Base-by-base conservation (phyloP, 1,140 invertebrate species). In the Drosophila bipectinata region DNA sequence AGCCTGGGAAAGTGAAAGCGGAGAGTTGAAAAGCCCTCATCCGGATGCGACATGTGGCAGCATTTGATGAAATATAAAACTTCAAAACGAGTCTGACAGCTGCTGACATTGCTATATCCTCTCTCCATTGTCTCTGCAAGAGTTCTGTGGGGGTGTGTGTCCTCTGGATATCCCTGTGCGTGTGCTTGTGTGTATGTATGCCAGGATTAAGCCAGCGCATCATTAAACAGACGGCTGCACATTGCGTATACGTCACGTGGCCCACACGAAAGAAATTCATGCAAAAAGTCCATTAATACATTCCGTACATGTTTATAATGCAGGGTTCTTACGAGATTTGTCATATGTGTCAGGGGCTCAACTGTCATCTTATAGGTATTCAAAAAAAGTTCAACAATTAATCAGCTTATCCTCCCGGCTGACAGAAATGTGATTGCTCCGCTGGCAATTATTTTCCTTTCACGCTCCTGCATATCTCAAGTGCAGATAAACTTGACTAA, bases 31-130 rank as follows among this genome's bases (percentile, higher is more conserved):
- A 72, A 41, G 24, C 71, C 48, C 61, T 47, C 60, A 74, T 39
- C 61, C 54, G 48, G 53, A 61, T 63, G 79, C 80, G 67, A 77
- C 81, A 80, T 80, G 77, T 80, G 72, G 59, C 77, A 61, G 60
- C 49, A 81, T 85, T 85, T 85, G 77, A 85, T 84, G 77, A 63
- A 85, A 80, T 75, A 84, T 77, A 77, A 80, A 84, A 85, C 58
- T 75, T 64, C 55, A 64, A 76, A 80, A 80, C 73, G 78, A 71
- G 52, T 45, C 48, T 72, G 78, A 81, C 78, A 80, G 78, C 78
- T 80, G 77, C 79, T 75, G 67, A 72, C 78, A 72, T 74, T 74
- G 56, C 26, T 39, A 66, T 47, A 62, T 63, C 32, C 30, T 28
- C 21, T 28, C 47, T 24, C 28, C 66, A 71, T 7, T 52, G 28